Evolutionary conservation across 1,140 invertebrate species (phyloP), one percentile per base, ranked within the genome.

Genomic region (Formica selysi): DNA sequence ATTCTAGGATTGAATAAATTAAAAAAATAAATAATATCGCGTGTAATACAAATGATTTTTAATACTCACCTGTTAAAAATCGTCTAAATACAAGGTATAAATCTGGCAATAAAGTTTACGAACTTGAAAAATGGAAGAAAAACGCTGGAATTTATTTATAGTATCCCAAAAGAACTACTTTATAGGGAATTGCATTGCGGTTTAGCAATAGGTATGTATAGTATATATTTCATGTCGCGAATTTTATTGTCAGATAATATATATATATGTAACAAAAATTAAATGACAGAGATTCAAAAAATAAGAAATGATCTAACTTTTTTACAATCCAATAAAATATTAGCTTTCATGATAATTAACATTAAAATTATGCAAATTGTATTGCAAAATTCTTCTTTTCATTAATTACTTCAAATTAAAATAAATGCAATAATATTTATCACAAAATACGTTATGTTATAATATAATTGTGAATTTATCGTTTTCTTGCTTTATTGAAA

Each of bases 11-110:
- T 70, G 22, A 70, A 70, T 70, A 70, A 11, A 48, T 44, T 13
- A 26, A 44, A 70, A 48, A 70, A 70, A 70, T 13, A 70, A 70
- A 70, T 36, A 70, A 70, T 36, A 70, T 26, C 41, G 22, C 41
- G 13, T 70, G 44, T 22, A 44, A 48, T 16, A 44, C 44, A 68
- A 68, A 3, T 7, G 1, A 71, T 71, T 16, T 51, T 71, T 71
- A 29, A n/a, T 73, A 73, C 48, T 32, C 19, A 51, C 44, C 44
- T 73, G 51, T 19, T 51, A 3, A 51, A 54, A 73, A 51, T 51
- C 29, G 7, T 2, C 7, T 22, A 73, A 51, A 32, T 71, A n/a
- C 3, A 7, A 71, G 7, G 19, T n/a, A 57, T 22, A 8, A 19
- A 7, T 10, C 5, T 54, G 70, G 36, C 29, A 57, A 73, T 6